A percentile compares a stretch with the other conserved stretches of the same genome.
Conservation (phyloP, 2,113 vertebrate genomes). For the Leucoraja erinaceus region DNA sequence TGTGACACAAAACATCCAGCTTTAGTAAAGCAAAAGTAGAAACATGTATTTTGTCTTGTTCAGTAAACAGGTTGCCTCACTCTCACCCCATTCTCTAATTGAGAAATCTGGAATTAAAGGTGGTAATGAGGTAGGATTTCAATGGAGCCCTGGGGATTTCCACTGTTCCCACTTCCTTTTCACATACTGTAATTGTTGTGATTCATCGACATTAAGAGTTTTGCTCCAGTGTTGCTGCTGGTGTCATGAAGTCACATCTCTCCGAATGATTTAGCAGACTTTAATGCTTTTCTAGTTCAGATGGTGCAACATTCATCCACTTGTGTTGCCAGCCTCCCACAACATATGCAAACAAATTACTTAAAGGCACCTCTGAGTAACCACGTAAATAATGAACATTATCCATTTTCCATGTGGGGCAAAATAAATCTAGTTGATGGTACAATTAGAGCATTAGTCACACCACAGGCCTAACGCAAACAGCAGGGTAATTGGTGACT, state of each 20-base stretch:
- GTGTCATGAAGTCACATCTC: neutral
- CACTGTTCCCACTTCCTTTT: neutral
- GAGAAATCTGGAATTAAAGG: neutral
- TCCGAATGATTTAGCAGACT: neutral
- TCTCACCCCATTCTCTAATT: neutral
- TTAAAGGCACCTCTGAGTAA: neutral
- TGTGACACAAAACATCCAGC: neutral
- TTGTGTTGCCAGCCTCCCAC: neutral
- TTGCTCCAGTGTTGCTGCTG: neutral
- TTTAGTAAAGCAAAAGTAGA: neutral
- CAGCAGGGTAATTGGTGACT: no score
- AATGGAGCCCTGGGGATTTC: neutral
- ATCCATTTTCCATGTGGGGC: neutral
- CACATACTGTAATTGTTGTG: neutral
- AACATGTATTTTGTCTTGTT: neutral
- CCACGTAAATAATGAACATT: neutral
- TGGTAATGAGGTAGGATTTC: neutral
- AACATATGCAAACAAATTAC: neutral
- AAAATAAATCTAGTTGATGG: no score
- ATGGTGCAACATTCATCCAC: neutral
- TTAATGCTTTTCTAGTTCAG: neutral
- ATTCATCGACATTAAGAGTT: neutral
- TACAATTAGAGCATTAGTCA: no score
- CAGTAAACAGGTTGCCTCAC: neutral
- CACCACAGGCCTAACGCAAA: no score